These are phyloP conservation scores for Epinephelus cyanopodus DNA, from an alignment of 2,113 vertebrate species.

Conservation along the genomic window DNA sequence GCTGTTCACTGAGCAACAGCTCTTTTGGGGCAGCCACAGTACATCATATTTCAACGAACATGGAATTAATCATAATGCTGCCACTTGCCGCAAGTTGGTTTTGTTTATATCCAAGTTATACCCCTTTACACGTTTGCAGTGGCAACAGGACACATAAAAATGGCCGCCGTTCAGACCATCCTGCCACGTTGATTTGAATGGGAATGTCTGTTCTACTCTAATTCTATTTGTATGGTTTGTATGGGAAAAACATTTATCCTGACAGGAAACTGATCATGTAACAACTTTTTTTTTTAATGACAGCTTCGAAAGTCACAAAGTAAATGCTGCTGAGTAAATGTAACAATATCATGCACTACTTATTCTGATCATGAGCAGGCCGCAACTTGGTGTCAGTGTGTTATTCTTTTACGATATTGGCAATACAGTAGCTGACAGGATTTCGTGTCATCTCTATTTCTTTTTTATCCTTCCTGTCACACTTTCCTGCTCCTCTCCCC, in stretches of 20 bases:
- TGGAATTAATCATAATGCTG: too few relatives aligned
- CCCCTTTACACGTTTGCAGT: too few relatives aligned
- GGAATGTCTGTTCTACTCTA: too few relatives aligned
- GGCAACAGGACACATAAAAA: too few relatives aligned
- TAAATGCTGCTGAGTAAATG: not conserved
- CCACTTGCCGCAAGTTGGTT: too few relatives aligned
- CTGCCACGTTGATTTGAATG: too few relatives aligned
- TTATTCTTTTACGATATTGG: conserved; percentile 21
- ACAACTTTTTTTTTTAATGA: conserved; percentile 4
- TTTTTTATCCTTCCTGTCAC: conserved; percentile 29
- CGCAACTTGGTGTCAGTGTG: not conserved
- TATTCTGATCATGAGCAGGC: not conserved
- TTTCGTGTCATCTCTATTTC: conserved; percentile 28
- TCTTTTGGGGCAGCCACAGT: too few relatives aligned
- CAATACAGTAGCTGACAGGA: not conserved
- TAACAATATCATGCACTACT: conserved; percentile 1
- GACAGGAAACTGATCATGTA: conserved; percentile 11
- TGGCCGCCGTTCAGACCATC: too few relatives aligned
- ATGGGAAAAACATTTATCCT: conserved; percentile 13
- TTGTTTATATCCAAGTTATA: too few relatives aligned
- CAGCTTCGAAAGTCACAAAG: not conserved
- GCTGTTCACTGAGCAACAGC: too few relatives aligned
- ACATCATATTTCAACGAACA: too few relatives aligned
- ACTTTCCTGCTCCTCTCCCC: conserved; percentile 36
- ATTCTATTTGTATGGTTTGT: too few relatives aligned